Percentiles rank a stretch among this genome's conserved stretches.
Evolutionary conservation across 2,113 vertebrate genomes (phyloP).

Genomic region (Spea multiplicata): DNA sequence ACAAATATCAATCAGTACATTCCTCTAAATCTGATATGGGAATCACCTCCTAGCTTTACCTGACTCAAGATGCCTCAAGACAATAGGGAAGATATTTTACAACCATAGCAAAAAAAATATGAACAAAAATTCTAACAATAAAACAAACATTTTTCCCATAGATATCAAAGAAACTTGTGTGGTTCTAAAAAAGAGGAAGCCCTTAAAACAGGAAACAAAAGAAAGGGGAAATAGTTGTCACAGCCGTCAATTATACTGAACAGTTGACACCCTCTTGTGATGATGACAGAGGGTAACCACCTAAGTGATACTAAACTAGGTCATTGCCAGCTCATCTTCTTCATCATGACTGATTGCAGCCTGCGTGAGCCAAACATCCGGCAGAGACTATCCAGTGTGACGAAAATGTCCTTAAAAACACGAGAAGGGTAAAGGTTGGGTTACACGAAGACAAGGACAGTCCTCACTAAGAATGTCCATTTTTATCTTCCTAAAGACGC

Average conservation of each 20-base stretch:
- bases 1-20: no score
- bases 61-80: no score
- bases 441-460: no score
- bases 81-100: no score
- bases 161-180: conserved; percentile 16
- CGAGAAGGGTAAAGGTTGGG: not conserved
- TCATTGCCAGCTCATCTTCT: not conserved
- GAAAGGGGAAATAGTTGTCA: not conserved
- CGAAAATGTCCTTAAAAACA: not conserved
- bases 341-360: not conserved
- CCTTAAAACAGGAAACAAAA: conserved; percentile 33
- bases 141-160: not conserved
- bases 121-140: no score
- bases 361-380: not conserved
- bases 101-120: no score
- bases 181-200: not conserved
- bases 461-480: no score
- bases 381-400: not conserved
- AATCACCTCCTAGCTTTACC: no score
- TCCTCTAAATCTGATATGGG: no score
- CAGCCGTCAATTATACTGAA: not conserved
- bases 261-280: not conserved
- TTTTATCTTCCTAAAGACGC: no score
- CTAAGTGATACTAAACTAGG: not conserved
- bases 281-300: not conserved